Evolutionary conservation across 2,797 vertebrate genomes (phyloP).

Genomic region (Pseudopleuronectes americanus): DNA sequence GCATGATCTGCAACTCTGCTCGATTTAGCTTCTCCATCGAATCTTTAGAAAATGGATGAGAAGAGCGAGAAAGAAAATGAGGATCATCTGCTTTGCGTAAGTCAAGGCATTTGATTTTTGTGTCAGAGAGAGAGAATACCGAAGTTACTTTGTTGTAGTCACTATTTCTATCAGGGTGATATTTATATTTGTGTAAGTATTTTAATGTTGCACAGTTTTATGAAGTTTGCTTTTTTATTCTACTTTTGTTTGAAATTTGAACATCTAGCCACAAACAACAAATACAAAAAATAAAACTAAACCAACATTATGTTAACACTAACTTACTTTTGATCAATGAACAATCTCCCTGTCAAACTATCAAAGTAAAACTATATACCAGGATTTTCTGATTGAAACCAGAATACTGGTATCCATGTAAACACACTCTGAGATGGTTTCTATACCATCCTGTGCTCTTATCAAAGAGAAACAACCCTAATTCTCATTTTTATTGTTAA

Average conservation of each 20-base stretch:
- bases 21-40: neutral
- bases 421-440: neutral
- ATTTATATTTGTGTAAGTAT: too few species aligned
- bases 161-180: neutral
- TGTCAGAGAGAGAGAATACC: constrained; percentile 3
- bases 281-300: too few species aligned
- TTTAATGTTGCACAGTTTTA: too few species aligned
- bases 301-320: too few species aligned
- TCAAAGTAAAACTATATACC: neutral
- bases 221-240: too few species aligned
- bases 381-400: neutral
- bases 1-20: neutral
- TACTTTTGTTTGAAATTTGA: too few species aligned
- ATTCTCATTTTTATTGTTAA: neutral
- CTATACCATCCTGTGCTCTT: neutral
- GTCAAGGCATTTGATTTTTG: constrained; percentile 1
- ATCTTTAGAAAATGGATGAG: constrained; percentile 9
- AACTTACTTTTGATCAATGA: too few species aligned
- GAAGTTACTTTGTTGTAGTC: neutral
- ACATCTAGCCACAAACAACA: too few species aligned
- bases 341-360: neutral
- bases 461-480: neutral
- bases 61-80: neutral
- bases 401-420: neutral
- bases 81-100: constrained; percentile 1